phyloP scores from a whole-genome alignment of 2,888 invertebrate genomes.

The Argyra leucocephala region DNA sequence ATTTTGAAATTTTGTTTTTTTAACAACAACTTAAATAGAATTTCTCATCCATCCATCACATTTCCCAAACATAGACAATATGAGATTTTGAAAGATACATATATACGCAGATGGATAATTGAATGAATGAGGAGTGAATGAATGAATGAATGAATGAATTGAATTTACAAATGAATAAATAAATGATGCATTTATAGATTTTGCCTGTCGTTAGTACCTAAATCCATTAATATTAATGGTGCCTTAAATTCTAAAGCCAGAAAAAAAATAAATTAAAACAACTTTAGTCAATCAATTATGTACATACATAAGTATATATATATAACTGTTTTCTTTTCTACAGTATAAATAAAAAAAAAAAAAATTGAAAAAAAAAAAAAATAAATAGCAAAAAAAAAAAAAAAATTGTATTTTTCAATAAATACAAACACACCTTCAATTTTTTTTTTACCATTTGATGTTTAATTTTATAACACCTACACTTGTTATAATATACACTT shows the following conservation, averaged over 20 bases:
- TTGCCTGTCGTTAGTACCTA: no score
- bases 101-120: no score
- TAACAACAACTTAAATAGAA: no score
- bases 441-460: neutral
- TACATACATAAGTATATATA: neutral
- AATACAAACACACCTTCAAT: slow-evolving; percentile 1
- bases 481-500: neutral
- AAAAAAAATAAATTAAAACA: neutral
- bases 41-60: no score
- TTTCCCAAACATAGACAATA: no score
- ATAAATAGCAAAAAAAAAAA: neutral
- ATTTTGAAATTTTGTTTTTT: no score
- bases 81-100: no score
- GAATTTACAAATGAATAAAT: neutral
- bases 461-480: slow-evolving; percentile 3
- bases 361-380: no score
- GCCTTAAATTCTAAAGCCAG: no score
- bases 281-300: neutral
- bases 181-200: neutral
- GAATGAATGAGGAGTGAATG: no score
- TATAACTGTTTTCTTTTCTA: neutral
- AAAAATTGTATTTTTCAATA: neutral
- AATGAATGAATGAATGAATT: neutral
- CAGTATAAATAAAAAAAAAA: no score
- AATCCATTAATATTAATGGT: no score